Base-by-base conservation (phyloP, 2,113 vertebrate genomes). In the Colistium nudipinnis region DNA sequence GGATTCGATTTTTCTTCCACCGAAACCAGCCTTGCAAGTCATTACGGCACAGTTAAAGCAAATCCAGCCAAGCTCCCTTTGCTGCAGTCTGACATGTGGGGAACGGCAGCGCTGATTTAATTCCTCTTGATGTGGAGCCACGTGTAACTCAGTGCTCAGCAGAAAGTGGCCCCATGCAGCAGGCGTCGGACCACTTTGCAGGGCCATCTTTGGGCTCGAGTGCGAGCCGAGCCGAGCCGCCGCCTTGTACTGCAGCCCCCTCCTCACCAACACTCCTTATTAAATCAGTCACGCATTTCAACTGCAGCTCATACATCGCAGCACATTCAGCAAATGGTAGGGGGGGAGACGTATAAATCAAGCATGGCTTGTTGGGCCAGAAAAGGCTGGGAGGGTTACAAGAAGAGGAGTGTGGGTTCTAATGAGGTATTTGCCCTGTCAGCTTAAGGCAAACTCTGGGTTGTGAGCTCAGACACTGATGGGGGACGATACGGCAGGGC, bases 271-370 rank as follows among this genome's bases (percentile, higher is more conserved):
- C 55, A 28, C 57, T 65, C 55, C 74, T 84, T 78, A 85, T 83
- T 88, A 87, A 90, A 83, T 90, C 85, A 78, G 81, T 87, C 83
- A 82, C 54, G 66, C 81, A 66, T 72, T 84, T 85, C 73, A 81
- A 62, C 67, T 33, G 48, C 82, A 66, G 62, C 70, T 76, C 65
- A 22, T 71, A 84, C 72, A 61, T 84, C 48, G 30, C 68, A 72
- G 80, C 64, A 6, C 77, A 70, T 87, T 88, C 70, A 77, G 76
- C 56, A 85, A 74, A 78, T 33, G 49, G 38, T 57, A 70, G 67
- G 27, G 14, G 3, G 19, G 1, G 7, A 19, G 17, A 61, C 22
- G 41, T 78, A 77, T 45, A 68, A 86, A 76, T 88, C 62, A 74
- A 83, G 70, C 3, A 11, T 70, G 61, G 33, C 48, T 3, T 67